Percentiles rank a stretch among this genome's conserved stretches.
Evolutionary conservation across 2,888 invertebrate genomes (phyloP).

Genomic region (Nemurella pictetii): DNA sequence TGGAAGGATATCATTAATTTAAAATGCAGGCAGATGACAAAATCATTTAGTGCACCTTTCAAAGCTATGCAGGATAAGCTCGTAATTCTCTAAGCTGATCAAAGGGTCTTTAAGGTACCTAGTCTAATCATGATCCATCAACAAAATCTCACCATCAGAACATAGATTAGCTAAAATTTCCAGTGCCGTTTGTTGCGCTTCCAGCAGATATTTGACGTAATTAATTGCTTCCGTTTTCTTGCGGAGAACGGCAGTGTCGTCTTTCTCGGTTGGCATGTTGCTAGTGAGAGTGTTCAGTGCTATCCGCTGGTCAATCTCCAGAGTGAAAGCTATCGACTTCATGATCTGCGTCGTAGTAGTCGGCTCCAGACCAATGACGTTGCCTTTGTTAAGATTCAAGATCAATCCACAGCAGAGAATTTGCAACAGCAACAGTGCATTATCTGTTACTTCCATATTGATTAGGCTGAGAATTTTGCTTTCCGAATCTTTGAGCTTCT

Average conservation of each 20-base stretch:
- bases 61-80: too few relatives aligned
- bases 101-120: not conserved
- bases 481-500: conserved; percentile 57
- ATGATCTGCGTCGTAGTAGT: conserved; percentile 52
- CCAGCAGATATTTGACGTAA: conserved; percentile 56
- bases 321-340: conserved; percentile 56
- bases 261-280: conserved; percentile 55
- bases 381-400: conserved; percentile 34
- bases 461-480: conserved; percentile 35
- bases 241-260: conserved; percentile 54
- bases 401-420: conserved; percentile 60
- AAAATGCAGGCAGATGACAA: too few relatives aligned
- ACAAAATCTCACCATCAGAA: conserved; percentile 60
- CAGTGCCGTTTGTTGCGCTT: conserved; percentile 68
- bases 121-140: too few relatives aligned
- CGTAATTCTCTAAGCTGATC: too few relatives aligned
- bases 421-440: conserved; percentile 52
- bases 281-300: conserved; percentile 58
- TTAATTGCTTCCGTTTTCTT: conserved; percentile 57
- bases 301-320: conserved; percentile 59
- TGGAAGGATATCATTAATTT: too few relatives aligned
- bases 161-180: conserved; percentile 74
- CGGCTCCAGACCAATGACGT: conserved; percentile 32
- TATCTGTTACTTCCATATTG: conserved; percentile 48
- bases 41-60: too few relatives aligned